Evolutionary conservation across 2,797 vertebrate genomes (phyloP).

Genomic region (Hippoglossus hippoglossus): DNA sequence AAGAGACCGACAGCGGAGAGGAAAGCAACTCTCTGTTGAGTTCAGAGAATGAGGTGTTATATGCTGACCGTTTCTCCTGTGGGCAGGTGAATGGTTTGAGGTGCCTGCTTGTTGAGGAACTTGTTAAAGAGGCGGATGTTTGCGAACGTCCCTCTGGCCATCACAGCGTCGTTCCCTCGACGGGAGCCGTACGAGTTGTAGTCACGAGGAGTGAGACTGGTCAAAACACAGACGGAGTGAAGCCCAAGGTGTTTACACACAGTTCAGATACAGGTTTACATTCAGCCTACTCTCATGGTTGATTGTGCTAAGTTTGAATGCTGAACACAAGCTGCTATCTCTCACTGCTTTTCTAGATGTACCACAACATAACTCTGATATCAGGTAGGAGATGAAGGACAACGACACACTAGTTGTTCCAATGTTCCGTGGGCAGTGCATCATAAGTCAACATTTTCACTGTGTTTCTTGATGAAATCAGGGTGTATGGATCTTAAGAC

Average conservation of each 20-base stretch:
- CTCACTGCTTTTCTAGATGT: not conserved
- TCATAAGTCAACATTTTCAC: not conserved
- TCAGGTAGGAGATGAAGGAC: conserved; percentile 2
- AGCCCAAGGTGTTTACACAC: not conserved
- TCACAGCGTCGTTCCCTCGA: conserved; percentile 95
- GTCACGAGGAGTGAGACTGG: conserved; percentile 90
- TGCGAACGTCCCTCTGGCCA: conserved; percentile 97
- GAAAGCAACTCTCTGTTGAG: not conserved
- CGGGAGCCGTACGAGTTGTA: conserved; percentile 98
- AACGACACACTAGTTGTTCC: not conserved
- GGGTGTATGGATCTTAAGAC: not conserved
- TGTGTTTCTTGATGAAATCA: not conserved
- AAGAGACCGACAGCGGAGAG: not conserved
- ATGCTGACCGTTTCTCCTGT: conserved; percentile 89
- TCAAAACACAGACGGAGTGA: not conserved
- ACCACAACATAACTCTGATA: not conserved
- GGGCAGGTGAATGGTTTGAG: conserved; percentile 91
- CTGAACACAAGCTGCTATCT: no score
- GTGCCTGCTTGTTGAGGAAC: conserved; percentile 94
- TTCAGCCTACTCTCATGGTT: no score
- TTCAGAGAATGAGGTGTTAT: not conserved
- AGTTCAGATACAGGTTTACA: no score
- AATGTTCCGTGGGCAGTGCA: not conserved
- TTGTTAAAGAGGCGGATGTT: conserved; percentile 98
- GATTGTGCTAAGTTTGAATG: no score